Conservation (phyloP, 35 echinoderm and acorn worm species). For the Anneissia japonica region DNA sequence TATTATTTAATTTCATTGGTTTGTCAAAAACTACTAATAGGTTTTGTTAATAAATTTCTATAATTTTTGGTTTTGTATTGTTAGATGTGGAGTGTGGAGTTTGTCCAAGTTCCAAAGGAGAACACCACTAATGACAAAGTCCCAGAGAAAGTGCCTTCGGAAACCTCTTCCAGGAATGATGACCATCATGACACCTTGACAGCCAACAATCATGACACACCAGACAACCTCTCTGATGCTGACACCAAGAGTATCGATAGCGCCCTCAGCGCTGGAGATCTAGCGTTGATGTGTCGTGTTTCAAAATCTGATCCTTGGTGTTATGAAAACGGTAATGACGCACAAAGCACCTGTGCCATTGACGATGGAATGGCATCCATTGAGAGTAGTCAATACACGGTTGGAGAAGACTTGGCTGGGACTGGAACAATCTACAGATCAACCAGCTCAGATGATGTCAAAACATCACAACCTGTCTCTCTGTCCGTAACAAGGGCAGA, state of each 20-base stretch:
- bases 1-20: no score
- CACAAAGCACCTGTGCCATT: not conserved
- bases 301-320: not conserved
- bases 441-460: not conserved
- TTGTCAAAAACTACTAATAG: no score
- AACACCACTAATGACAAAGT: not conserved
- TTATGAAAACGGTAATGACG: not conserved
- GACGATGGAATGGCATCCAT: no score
- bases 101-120: conserved; percentile 84
- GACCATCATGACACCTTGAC: not conserved
- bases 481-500: not conserved
- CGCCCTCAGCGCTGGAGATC: conserved; percentile 8
- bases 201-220: not conserved
- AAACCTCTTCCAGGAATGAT: not conserved
- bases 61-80: not conserved
- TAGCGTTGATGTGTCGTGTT: not conserved
- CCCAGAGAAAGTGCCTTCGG: not conserved
- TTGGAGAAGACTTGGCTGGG: not conserved
- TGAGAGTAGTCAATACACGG: not conserved
- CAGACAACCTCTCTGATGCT: conserved; percentile 73
- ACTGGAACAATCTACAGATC: not conserved
- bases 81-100: conserved; percentile 98
- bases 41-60: not conserved
- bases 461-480: not conserved
- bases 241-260: conserved; percentile 84